A percentile compares a stretch with the other conserved stretches of the same genome.
Conservation (phyloP, 2,797 vertebrate genomes). For the Myotis vivesi region DNA sequence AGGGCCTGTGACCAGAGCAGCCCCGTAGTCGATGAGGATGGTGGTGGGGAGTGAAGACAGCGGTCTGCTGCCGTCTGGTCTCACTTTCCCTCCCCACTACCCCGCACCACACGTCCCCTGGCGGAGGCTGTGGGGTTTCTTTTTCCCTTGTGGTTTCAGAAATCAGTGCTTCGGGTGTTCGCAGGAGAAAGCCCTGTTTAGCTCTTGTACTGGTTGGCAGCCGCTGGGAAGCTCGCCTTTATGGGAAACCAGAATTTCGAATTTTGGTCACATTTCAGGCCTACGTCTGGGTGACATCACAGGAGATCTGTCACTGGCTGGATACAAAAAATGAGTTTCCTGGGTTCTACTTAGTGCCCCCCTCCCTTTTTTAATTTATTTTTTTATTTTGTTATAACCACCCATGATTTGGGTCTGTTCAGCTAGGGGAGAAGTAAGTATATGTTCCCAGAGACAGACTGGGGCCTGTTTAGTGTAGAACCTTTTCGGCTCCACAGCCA, state of each 20-base stretch:
- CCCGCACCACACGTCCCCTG: rapidly evolving
- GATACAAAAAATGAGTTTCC: too few species aligned
- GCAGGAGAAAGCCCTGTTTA: not conserved
- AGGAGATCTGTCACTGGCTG: rapidly evolving
- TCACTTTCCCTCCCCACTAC: not conserved
- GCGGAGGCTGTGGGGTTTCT: not conserved
- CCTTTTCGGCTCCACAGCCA: not conserved
- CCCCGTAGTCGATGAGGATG: rapidly evolving
- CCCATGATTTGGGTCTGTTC: not conserved
- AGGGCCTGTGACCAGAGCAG: rapidly evolving
- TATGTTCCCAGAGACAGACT: not conserved
- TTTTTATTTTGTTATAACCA: not conserved
- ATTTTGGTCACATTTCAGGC: not conserved
- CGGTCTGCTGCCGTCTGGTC: rapidly evolving
- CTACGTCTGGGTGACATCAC: not conserved
- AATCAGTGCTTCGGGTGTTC: not conserved
- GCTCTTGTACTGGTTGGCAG: not conserved
- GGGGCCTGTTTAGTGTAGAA: not conserved
- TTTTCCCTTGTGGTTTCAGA: not conserved
- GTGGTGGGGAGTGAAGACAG: rapidly evolving
- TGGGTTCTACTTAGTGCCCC: too few species aligned
- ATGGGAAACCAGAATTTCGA: not conserved
- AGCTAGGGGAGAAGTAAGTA: not conserved
- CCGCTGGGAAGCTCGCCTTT: not conserved
- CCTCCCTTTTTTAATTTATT: too few species aligned